Conservation (phyloP, 2,113 vertebrate species). For the Abramis brama region DNA sequence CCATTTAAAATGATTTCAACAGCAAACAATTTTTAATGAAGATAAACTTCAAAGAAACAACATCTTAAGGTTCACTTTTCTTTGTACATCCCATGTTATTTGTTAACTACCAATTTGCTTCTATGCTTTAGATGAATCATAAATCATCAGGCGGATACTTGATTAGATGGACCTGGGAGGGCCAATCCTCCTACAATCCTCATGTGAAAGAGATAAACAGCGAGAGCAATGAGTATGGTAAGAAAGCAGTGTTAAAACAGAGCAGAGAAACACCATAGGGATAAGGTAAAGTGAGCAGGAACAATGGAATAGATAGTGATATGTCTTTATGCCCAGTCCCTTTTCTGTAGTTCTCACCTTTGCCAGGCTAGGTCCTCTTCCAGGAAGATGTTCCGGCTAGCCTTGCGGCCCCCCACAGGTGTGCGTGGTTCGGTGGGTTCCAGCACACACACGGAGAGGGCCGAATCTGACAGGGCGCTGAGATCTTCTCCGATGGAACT, state of each 20-base stretch:
- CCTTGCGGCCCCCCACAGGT: conserved; percentile 90
- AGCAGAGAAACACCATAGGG: neutral
- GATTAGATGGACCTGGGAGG: neutral
- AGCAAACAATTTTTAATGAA: neutral
- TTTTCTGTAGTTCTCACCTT: conserved; percentile 76
- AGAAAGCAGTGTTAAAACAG: neutral
- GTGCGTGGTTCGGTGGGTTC: conserved; percentile 93
- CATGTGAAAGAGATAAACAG: neutral
- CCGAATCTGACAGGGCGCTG: conserved; percentile 87
- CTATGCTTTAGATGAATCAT: neutral
- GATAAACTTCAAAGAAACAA: neutral
- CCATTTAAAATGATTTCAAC: neutral
- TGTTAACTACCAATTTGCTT: neutral
- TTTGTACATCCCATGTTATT: neutral
- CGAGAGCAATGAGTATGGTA: conserved; percentile 12
- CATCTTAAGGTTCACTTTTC: neutral
- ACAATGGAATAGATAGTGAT: neutral
- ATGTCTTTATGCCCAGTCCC: neutral
- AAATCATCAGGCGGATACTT: neutral
- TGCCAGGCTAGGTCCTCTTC: conserved; percentile 97
- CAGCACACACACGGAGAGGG: conserved; percentile 82
- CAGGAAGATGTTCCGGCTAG: conserved; percentile 96
- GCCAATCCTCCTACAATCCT: neutral
- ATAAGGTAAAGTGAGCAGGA: neutral
- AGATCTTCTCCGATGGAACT: conserved; percentile 94